phyloP scores from a whole-genome alignment of 2,113 vertebrate genomes.

The Poeciliopsis turrubarensis region DNA sequence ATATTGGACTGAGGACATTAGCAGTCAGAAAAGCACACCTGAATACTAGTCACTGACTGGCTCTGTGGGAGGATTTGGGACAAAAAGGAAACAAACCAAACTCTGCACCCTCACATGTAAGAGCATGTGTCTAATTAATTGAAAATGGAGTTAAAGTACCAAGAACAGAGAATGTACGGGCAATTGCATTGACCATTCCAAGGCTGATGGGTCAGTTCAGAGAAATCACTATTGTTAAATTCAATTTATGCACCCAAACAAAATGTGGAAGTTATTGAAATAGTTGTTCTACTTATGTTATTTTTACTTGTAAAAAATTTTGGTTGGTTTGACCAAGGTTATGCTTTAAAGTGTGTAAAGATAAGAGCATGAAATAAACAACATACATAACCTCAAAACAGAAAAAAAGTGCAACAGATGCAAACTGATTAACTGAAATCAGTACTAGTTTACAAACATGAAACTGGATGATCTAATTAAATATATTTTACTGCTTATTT shows the following conservation, averaged over 20 bases:
- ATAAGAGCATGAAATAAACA: not conserved
- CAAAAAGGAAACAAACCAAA: slow-evolving; percentile 48
- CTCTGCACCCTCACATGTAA: slow-evolving; percentile 1
- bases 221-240: slow-evolving; percentile 22
- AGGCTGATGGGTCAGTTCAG: slow-evolving; percentile 21
- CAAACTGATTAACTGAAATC: too few relatives aligned
- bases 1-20: slow-evolving; percentile 62
- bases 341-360: not conserved
- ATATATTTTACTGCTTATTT: too few relatives aligned
- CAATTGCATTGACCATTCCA: slow-evolving; percentile 1
- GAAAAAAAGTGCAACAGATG: too few relatives aligned
- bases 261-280: slow-evolving; percentile 9
- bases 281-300: not conserved
- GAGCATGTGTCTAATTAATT: slow-evolving; percentile 27
- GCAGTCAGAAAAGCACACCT: slow-evolving; percentile 66
- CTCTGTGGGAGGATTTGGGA: slow-evolving; percentile 44
- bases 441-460: too few relatives aligned
- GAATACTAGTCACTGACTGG: slow-evolving; percentile 53
- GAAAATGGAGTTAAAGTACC: slow-evolving; percentile 11
- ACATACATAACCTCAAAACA: not conserved
- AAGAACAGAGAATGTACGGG: slow-evolving; percentile 4
- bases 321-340: not conserved
- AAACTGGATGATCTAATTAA: too few relatives aligned
- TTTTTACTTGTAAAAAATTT: not conserved
- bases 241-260: not conserved